A percentile compares a stretch with the other conserved stretches of the same genome.
phyloP scores from a whole-genome alignment of 2,888 invertebrate genomes.

The Phaonia tiefii region DNA sequence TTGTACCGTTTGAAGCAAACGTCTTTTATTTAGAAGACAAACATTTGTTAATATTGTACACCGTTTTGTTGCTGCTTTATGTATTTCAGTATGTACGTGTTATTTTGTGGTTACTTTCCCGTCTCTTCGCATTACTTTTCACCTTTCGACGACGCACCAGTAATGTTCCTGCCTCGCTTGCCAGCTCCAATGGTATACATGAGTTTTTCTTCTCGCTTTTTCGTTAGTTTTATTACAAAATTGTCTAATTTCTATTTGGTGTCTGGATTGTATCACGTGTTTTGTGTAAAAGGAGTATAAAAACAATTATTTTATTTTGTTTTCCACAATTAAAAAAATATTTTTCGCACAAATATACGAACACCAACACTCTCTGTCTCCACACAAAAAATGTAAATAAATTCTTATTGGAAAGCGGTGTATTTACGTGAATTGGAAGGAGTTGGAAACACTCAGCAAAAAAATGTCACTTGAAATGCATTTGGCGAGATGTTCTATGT shows the following conservation, averaged over 20 bases:
- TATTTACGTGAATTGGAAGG: constrained; percentile 66
- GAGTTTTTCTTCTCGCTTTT: constrained; percentile 13
- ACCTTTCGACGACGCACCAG: neutral
- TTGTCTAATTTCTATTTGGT: constrained; percentile 39
- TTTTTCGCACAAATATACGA: constrained; percentile 67
- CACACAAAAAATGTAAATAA: constrained; percentile 77
- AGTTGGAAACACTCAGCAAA: constrained; percentile 52
- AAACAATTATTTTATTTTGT: constrained; percentile 44
- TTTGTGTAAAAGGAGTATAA: constrained; percentile 46
- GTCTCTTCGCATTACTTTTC: constrained; percentile 11
- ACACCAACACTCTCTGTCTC: constrained; percentile 70
- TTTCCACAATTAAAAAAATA: constrained; percentile 68
- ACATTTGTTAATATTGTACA: neutral
- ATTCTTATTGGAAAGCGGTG: constrained; percentile 72
- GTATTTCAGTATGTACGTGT: constrained; percentile 15
- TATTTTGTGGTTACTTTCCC: neutral
- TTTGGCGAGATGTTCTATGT: too few species aligned
- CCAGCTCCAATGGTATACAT: too few species aligned
- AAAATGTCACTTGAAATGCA: too few species aligned
- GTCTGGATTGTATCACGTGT: constrained; percentile 54
- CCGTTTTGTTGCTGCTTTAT: neutral
- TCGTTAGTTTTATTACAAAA: constrained; percentile 1
- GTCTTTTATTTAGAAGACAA: too few species aligned
- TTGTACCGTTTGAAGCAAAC: neutral
- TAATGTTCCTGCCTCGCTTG: neutral